Evolutionary conservation across 2,797 vertebrate species (phyloP).

Genomic region (Hoplostethus atlanticus): DNA sequence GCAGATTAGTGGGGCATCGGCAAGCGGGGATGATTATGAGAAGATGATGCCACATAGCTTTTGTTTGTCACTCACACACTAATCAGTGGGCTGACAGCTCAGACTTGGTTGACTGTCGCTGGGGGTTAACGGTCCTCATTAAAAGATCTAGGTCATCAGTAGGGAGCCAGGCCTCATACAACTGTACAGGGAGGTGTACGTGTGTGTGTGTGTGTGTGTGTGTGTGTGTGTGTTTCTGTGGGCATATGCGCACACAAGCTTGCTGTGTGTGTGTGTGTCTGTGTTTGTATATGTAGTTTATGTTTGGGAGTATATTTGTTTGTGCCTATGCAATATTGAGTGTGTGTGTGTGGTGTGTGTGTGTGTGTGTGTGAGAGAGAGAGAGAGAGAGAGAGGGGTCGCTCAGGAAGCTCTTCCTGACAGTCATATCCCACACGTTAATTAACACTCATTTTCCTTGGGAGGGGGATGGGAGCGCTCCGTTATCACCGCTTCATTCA

Average conservation of each 20-base stretch:
- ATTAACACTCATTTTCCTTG: conserved; percentile 93
- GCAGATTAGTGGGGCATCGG: conserved; percentile 86
- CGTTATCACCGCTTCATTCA: conserved; percentile 24
- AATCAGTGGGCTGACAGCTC: conserved; percentile 90
- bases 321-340: not conserved
- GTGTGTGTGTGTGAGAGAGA: not conserved
- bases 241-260: not conserved
- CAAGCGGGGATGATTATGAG: conserved; percentile 84
- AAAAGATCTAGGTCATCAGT: conserved; percentile 94
- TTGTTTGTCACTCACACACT: conserved; percentile 82
- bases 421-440: conserved; percentile 91
- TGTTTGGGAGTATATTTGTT: not conserved
- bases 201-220: conserved; percentile 21
- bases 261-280: conserved; percentile 41
- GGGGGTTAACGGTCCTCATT: conserved; percentile 95
- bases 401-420: conserved; percentile 89
- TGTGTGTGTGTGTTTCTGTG: not conserved
- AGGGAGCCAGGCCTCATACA: conserved; percentile 91
- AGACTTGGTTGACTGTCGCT: conserved; percentile 91
- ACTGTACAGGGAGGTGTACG: conserved; percentile 76
- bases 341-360: not conserved
- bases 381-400: conserved; percentile 46
- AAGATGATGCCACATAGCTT: conserved; percentile 89
- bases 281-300: not conserved
- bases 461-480: conserved; percentile 73